Evolutionary conservation across 64 coral and sea anemone genomes (phyloP).

Genomic region (Montipora efflorescens): DNA sequence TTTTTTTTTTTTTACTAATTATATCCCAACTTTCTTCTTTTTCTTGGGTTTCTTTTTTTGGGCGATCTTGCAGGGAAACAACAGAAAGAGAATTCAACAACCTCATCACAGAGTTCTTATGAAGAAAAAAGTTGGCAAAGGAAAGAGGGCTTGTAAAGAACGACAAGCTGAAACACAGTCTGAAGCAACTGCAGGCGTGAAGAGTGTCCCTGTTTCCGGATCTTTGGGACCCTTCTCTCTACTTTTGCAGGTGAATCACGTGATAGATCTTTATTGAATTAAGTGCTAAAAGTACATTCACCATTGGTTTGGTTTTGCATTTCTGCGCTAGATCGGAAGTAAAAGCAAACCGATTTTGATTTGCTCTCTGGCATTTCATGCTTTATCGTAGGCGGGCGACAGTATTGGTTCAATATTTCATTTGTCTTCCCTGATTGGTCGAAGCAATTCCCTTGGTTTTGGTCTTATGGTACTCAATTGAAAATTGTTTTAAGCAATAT

Average conservation of each 20-base stretch:
- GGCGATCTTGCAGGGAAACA: neutral
- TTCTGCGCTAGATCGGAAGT: no score
- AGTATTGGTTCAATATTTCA: no score
- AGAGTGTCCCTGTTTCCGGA: constrained; percentile 33
- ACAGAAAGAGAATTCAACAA: constrained; percentile 7
- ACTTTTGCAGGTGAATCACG: constrained; percentile 73
- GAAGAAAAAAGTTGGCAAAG: constrained; percentile 31
- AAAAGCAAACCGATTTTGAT: no score
- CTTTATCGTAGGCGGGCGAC: no score
- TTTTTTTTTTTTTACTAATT: no score
- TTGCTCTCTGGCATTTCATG: no score
- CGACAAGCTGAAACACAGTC: neutral
- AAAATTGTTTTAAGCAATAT: no score
- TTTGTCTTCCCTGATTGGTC: no score
- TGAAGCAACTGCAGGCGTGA: neutral
- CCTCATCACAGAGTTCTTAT: constrained; percentile 68
- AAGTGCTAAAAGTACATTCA: no score
- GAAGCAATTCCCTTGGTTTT: no score
- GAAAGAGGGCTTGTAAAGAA: constrained; percentile 10
- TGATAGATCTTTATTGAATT: neutral
- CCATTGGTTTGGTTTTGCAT: no score
- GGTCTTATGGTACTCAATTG: no score
- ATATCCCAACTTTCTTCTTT: neutral
- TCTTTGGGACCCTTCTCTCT: constrained; percentile 80
- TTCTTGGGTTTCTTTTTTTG: neutral